phyloP scores from a whole-genome alignment of 2,113 vertebrate genomes.

The Atrichornis clamosus region DNA sequence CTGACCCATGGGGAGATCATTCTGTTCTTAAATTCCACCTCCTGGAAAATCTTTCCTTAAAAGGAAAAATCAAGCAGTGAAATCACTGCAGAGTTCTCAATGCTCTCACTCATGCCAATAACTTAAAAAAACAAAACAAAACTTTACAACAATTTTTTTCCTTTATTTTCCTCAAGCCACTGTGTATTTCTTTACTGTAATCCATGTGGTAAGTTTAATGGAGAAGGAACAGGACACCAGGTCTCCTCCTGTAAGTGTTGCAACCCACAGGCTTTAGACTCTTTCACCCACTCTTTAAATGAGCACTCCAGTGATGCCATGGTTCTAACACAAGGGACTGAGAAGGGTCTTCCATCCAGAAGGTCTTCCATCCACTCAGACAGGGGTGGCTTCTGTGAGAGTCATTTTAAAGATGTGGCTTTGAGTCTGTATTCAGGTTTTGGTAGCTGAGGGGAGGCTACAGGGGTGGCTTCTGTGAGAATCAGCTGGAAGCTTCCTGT shows the following conservation, averaged over 20 bases:
- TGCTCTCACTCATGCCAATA: neutral
- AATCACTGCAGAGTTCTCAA: neutral
- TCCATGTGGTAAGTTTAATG: neutral
- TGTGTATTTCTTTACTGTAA: neutral
- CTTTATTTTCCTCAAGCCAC: neutral
- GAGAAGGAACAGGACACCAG: neutral
- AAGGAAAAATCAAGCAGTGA: neutral
- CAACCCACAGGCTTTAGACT: neutral
- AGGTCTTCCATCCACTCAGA: neutral
- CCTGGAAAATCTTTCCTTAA: neutral
- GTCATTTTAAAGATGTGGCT: neutral
- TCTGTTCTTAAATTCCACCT: slow-evolving; percentile 24
- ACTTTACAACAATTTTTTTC: neutral
- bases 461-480: neutral
- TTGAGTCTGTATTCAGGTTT: neutral
- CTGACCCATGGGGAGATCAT: neutral
- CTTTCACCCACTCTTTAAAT: neutral
- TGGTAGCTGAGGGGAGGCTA: neutral
- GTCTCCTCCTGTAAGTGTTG: neutral
- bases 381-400: too few species aligned
- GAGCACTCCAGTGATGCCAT: neutral
- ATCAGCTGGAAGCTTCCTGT: neutral
- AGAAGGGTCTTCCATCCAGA: neutral
- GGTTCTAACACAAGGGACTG: neutral
- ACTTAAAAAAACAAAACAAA: neutral